Base-by-base conservation (phyloP, 2,888 invertebrate genomes). In the Athalia cordata region DNA sequence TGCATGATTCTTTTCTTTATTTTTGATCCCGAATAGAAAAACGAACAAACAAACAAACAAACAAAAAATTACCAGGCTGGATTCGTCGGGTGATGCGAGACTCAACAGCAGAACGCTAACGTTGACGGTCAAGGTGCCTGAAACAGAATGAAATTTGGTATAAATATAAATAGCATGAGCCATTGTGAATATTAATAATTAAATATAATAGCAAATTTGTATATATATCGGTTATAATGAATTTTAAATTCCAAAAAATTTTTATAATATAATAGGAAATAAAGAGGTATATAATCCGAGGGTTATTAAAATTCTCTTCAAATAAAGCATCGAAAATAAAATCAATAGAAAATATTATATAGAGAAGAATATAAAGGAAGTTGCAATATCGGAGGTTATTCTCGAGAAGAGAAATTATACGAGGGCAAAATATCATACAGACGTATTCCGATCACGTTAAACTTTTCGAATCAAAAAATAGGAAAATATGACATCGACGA, bases 41-140 rank as follows among this genome's bases (percentile, higher is more conserved):
- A 61, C 45, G 52, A 68, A 57, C 50, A 9, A n/a, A 65, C n/a
- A n/a, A n/a, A n/a, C n/a, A n/a, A n/a, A 61, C 45, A 64, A 68
- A 57, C 50, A 9, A n/a, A 65, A 13, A 9, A 79, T 62, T 93
- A 97, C 97, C 95, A 98, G 93, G 93, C 97, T 97, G 89, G 97
- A 97, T 92, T 98, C 98, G 92, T 98, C 98, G 84, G 98, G 98
- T 85, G 98, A 98, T 87, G 97, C 97, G 92, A 98, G 94, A 92
- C 97, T 97, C 90, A 98, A 94, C 88, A 98, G 94, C 91, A 97
- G 93, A 86, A 98, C 97, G 92, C 97, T 97, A 91, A 98, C 97
- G 92, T 97, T 97, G 85, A 98, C 97, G 87, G 96, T 96, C 91
- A 97, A 93, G 88, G 96, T 96, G 92, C 96, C 97, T 97, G 94